Percentiles rank a stretch among this genome's conserved stretches.
Conservation (phyloP, 2,113 vertebrate species). For the Aix galericulata region DNA sequence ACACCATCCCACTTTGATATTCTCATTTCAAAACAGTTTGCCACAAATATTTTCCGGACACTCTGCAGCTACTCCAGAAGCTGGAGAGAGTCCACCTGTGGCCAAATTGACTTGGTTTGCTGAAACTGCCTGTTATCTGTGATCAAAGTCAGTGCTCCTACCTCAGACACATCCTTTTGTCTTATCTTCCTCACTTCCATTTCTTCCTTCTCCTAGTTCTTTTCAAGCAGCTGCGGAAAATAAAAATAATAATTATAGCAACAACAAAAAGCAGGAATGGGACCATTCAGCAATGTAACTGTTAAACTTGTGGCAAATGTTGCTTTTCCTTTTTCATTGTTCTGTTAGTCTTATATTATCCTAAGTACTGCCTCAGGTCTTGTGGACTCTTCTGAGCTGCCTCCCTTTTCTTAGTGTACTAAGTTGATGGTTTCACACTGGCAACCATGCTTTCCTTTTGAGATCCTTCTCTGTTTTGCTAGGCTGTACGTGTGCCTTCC, state of each 20-base stretch:
- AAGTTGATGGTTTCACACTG: slow-evolving; percentile 15
- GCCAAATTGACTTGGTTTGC: neutral
- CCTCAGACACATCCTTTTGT: neutral
- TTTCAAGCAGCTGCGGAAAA: neutral
- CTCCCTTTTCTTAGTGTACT: neutral
- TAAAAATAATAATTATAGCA: neutral
- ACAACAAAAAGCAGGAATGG: neutral
- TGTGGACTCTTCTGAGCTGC: neutral
- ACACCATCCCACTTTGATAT: neutral
- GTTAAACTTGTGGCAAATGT: slow-evolving; percentile 10
- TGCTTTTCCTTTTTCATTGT: slow-evolving; percentile 28
- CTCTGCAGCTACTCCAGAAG: neutral
- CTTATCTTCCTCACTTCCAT: neutral
- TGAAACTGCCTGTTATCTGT: neutral
- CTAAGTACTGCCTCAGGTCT: neutral
- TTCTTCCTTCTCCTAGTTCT: neutral
- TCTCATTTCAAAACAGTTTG: neutral
- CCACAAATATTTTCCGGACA: neutral
- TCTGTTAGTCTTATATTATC: slow-evolving; percentile 14
- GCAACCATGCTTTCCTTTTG: neutral
- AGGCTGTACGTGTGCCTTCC: neutral
- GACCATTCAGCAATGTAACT: neutral
- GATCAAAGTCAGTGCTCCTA: fast-evolving
- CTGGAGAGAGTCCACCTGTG: too few relatives aligned
- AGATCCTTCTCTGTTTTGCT: neutral